Percentiles rank a stretch among this genome's conserved stretches.
phyloP scores from a whole-genome alignment of 2,113 vertebrate species.

The Nerophis lumbriciformis region DNA sequence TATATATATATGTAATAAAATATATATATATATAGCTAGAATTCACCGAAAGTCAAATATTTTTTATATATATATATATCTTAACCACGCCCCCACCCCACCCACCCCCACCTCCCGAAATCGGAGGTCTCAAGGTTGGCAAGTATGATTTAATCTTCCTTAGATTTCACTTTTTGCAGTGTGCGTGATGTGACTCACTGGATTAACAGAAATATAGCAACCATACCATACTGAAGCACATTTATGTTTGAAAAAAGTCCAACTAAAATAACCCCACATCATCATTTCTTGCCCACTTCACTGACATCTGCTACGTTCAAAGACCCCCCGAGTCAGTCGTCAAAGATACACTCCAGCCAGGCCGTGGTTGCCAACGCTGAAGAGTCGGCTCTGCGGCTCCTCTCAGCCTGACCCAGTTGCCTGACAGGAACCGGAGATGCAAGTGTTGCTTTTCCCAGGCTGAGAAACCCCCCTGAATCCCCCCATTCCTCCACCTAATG shows the following conservation, averaged over 20 bases:
- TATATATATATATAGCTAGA: no score
- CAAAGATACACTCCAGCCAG: not conserved
- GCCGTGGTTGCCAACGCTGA: slow-evolving; percentile 21
- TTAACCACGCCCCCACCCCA: no score
- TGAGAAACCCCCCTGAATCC: slow-evolving; percentile 53
- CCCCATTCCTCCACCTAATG: slow-evolving; percentile 66
- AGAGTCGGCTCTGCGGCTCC: slow-evolving; percentile 20
- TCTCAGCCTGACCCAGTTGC: slow-evolving; percentile 25
- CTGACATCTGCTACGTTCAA: not conserved
- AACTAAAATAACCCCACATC: not conserved
- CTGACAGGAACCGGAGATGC: slow-evolving; percentile 12
- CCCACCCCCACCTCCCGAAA: no score
- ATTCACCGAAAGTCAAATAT: no score
- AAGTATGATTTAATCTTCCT: no score
- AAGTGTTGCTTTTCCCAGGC: slow-evolving; percentile 3
- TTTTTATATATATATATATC: no score
- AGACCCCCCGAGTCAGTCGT: not conserved
- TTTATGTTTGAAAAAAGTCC: no score
- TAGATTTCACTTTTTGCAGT: no score
- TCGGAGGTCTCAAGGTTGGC: no score
- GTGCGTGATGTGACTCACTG: no score
- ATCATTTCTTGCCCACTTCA: not conserved
- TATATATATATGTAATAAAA: no score
- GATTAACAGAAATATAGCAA: no score
- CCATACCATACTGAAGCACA: not conserved